phyloP scores from a whole-genome alignment of 2,888 invertebrate genomes.

The Sarcophaga caerulescens region DNA sequence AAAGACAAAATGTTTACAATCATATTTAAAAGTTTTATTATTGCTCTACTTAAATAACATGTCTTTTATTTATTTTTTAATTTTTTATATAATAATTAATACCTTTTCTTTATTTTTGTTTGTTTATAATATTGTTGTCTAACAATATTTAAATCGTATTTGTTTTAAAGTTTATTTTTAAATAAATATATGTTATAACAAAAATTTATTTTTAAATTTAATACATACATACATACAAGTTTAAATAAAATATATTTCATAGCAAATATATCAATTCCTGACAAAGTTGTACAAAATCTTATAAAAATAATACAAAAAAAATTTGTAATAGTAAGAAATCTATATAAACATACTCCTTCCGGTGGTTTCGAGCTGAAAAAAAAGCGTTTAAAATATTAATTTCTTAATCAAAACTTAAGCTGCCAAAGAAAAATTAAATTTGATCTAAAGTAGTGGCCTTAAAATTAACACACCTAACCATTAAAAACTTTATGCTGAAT shows the following conservation, averaged over 20 bases:
- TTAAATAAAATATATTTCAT: conserved; percentile 37
- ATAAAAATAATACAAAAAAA: background rate
- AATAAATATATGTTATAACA: background rate
- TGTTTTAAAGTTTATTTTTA: background rate
- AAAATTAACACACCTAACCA: no score
- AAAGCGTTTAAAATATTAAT: background rate
- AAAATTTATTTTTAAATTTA: background rate
- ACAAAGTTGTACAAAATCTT: conserved; percentile 1
- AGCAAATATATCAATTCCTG: conserved; percentile 58
- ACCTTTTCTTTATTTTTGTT: conserved; percentile 20
- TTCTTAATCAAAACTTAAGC: no score
- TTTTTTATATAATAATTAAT: conserved; percentile 23
- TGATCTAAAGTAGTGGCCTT: no score
- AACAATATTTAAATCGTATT: no score
- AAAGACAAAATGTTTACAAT: conserved; percentile 15
- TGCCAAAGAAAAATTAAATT: no score
- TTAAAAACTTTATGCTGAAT: no score
- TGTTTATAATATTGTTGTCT: background rate
- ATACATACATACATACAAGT: background rate
- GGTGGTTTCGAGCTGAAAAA: conserved; percentile 48
- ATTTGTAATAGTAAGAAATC: background rate
- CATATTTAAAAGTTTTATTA: conserved; percentile 7
- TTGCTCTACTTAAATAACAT: conserved; percentile 27
- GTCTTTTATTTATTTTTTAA: background rate
- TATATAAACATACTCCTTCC: background rate